Evolutionary conservation across 1,140 invertebrate species (phyloP).

Genomic region (Monochamus saltuarius): DNA sequence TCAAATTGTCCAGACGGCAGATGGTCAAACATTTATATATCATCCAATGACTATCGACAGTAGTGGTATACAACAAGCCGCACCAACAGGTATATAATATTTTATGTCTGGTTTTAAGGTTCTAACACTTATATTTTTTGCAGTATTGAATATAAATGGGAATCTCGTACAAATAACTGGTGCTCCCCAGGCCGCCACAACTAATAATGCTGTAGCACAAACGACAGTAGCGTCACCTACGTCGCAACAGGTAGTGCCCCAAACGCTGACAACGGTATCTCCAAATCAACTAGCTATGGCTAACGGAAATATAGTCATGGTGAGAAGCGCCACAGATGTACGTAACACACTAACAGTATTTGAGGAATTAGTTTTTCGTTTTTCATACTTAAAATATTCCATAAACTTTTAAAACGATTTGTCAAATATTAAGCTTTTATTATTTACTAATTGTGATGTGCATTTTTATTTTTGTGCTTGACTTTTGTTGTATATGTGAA

Average conservation of each 20-base stretch:
- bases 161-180: slow-evolving; percentile 69
- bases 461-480: no score
- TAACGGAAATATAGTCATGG: slow-evolving; percentile 65
- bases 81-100: slow-evolving; percentile 58
- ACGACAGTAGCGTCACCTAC: slow-evolving; percentile 48
- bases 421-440: no score
- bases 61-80: slow-evolving; percentile 59
- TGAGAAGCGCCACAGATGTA: slow-evolving; percentile 56
- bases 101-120: neutral
- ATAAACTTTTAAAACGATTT: neutral
- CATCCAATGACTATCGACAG: slow-evolving; percentile 71
- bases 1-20: slow-evolving; percentile 85
- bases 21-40: slow-evolving; percentile 92
- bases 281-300: slow-evolving; percentile 53
- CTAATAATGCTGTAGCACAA: slow-evolving; percentile 48
- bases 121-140: slow-evolving; percentile 33
- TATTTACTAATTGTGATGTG: no score
- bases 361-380: neutral
- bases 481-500: no score
- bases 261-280: slow-evolving; percentile 37
- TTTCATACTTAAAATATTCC: neutral
- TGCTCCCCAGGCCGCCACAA: slow-evolving; percentile 40
- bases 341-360: slow-evolving; percentile 25
- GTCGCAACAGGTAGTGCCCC: slow-evolving; percentile 42
- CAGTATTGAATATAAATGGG: slow-evolving; percentile 73